A percentile compares a stretch with the other conserved stretches of the same genome.
These are phyloP conservation scores for rabbit (Oryctolagus cuniculus) DNA, from an alignment of 2,113 vertebrate species.

Conservation along the genomic window mOryCun1.1 NC_091432.1:176655001-176655500, in stretches of 20 bases:
- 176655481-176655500: slow-evolving; percentile 64
- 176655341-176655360: slow-evolving; percentile 36
- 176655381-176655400: slow-evolving; percentile 14
- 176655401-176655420: slow-evolving; percentile 66
- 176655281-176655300: slow-evolving; percentile 57
- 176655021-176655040: no score
- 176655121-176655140: not conserved
- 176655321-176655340: slow-evolving; percentile 22
- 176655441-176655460: slow-evolving; percentile 66
- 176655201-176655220: not conserved
- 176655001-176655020: no score
- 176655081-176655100: no score
- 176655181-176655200: not conserved
- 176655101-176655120: slow-evolving; percentile 19
- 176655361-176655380: slow-evolving; percentile 18
- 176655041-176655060: no score
- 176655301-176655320: not conserved
- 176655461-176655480: slow-evolving; percentile 49
- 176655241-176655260: not conserved
- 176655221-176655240: not conserved
- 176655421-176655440: slow-evolving; percentile 62
- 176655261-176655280: slow-evolving; percentile 1
- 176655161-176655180: slow-evolving; percentile 24
- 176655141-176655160: not conserved
- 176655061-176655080: no score